Evolutionary conservation across 2,113 vertebrate genomes (phyloP), one percentile per base, ranked within the genome.

Genomic region (Corythaeola cristata): DNA sequence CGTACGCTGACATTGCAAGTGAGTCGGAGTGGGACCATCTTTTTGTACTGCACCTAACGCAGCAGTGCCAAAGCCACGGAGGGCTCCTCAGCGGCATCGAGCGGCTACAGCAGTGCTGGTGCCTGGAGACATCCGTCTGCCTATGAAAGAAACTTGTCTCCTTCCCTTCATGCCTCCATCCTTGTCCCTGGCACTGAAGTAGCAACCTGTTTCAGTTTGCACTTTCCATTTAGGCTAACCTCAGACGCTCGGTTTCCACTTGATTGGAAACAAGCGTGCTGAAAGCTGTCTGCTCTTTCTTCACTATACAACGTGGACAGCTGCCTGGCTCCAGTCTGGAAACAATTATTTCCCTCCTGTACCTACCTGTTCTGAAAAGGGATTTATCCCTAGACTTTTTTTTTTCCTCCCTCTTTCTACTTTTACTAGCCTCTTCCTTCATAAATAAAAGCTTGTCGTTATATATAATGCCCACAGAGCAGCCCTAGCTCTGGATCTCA

Each of bases 271-370:
- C 75, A 86, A 68, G 83, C 58, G 66, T 75, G 88, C 76, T 75
- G 69, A 85, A 89, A 81, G 62, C 81, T 45, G 35, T 44, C 80
- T 96, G 66, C 47, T 60, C 39, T 49, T 78, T 90, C 79, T 87
- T 85, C 56, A 17, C 73, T 37, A 3, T 35, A 53, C 62, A 49
- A 5, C 30, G 60, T 69, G 86, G 67, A 81, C 73, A 53, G 69
- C 66, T 95, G 86, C 88, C 83, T 89, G 60, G 24, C 66, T 79
- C 39, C 27, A 3, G n/a, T 45, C 89, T 97, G 92, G 69, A 95
- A 96, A 75, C 84, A 81, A 82, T 92, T 92, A 93, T 79, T 92
- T 91, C 58, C 44, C 80, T 89, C 53, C 33, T 88, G 30, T 69
- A 92, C 73, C 60, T 90, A 89, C 45, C 56, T 32, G 17, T 92